Evolutionary conservation across 2,113 vertebrate genomes (phyloP), one percentile per base, ranked within the genome.

Genomic region (Phyllostomus hastatus): DNA sequence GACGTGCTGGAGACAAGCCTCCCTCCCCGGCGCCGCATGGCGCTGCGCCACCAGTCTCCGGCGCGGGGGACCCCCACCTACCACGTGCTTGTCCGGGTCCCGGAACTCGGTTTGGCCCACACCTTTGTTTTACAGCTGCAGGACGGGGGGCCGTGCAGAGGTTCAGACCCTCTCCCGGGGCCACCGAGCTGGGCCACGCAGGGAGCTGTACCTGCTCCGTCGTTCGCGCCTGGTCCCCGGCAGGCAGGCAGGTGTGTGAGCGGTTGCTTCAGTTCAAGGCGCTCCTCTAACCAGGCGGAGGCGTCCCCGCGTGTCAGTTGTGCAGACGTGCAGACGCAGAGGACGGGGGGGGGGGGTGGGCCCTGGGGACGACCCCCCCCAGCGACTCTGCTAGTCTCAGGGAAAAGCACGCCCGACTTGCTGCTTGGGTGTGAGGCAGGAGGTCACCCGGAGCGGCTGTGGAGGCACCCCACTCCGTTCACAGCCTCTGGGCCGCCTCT

Each of bases 271-370:
- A 20, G 43, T n/a, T 84, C 72, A 69, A 81, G 72, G 54, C 76
- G 88, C 88, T 69, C 52, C 10, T 20, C 87, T 95, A 78, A 94
- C 92, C 82, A 94, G 94, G 66, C 54, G 90, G 57, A 86, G 52
- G 52, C 48, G 15, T 24, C 38, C 80, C 7, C 35, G 69, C 73
- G 76, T 41, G 69, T 89, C 61, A 0, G 64, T 41, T 4, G 3
- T 41, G 38, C 38, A 41, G 38, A 41, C 38, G 38, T 41, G 38
- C 43, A 28, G 82, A 78, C 83, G 72, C 33, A 41, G 84, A 17
- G 57, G 41, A 50, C 31, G 7, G 33, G 50, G 10, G 69, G 33
- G 50, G 10, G 69, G 73, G 35, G 28, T 28, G 0, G 31, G 22
- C 9, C 31, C 33, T 7, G 2, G 52, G 26, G 72, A 10, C 2